phyloP scores from a whole-genome alignment of 2,113 vertebrate genomes.

The Poeciliopsis retropinna region DNA sequence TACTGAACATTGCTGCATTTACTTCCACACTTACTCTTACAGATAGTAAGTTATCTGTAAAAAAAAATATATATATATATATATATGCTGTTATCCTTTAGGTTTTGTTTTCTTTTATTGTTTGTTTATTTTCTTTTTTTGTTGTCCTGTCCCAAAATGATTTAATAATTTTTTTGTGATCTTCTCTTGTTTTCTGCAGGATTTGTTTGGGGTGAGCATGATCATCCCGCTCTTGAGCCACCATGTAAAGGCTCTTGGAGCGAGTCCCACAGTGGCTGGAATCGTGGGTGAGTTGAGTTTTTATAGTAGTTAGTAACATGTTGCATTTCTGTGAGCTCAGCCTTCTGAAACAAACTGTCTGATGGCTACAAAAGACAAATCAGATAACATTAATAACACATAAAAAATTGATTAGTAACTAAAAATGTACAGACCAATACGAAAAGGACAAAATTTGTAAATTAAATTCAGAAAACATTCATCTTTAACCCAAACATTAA shows the following conservation, averaged over 20 bases:
- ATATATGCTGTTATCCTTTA: too few relatives aligned
- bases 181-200: constrained; percentile 76
- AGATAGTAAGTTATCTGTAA: neutral
- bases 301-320: neutral
- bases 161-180: neutral
- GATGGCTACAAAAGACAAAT: neutral
- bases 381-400: too few relatives aligned
- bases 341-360: neutral
- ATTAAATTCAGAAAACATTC: too few relatives aligned
- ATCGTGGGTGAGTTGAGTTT: constrained; percentile 86
- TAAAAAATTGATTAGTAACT: too few relatives aligned
- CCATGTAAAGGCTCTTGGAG: constrained; percentile 92
- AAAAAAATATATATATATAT: neutral
- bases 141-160: too few relatives aligned
- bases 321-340: neutral
- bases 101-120: neutral
- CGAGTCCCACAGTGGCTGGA: constrained; percentile 89
- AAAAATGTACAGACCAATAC: too few relatives aligned
- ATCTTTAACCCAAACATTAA: too few relatives aligned
- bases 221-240: constrained; percentile 92
- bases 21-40: neutral
- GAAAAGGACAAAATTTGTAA: too few relatives aligned
- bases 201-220: constrained; percentile 97
- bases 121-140: neutral
- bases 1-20: too few relatives aligned